These are phyloP conservation scores for Polylopha cassiicola DNA, from an alignment of 2,888 invertebrate genomes.

Conservation along the genomic window DNA sequence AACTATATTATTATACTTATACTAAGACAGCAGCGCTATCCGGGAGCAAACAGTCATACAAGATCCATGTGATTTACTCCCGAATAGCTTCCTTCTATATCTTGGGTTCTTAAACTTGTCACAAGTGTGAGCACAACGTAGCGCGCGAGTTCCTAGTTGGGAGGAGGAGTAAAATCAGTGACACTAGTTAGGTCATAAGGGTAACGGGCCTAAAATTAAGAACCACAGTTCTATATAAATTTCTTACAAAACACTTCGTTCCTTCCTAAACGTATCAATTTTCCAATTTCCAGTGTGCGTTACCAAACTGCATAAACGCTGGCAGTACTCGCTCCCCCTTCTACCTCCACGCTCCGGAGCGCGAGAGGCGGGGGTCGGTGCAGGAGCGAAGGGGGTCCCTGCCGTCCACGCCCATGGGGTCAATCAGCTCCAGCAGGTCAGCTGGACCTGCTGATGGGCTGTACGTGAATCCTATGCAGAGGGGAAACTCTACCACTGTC, in stretches of 20 bases:
- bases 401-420: conserved; percentile 48
- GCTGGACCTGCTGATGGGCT: conserved; percentile 84
- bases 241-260: too few relatives aligned
- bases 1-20: too few relatives aligned
- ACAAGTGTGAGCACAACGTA: too few relatives aligned
- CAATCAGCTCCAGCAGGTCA: conserved; percentile 72
- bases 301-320: conserved; percentile 73
- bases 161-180: too few relatives aligned
- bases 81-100: too few relatives aligned
- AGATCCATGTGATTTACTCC: too few relatives aligned
- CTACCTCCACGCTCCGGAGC: conserved; percentile 84
- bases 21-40: too few relatives aligned
- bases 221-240: not conserved
- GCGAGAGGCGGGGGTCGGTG: conserved; percentile 48
- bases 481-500: conserved; percentile 46
- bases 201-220: too few relatives aligned
- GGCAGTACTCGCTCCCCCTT: conserved; percentile 78
- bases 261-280: not conserved
- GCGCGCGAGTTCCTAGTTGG: too few relatives aligned
- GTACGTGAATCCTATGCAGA: conserved; percentile 89
- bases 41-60: too few relatives aligned
- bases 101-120: too few relatives aligned
- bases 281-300: conserved; percentile 66
- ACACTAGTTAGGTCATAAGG: too few relatives aligned
- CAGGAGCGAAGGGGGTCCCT: conserved; percentile 60